phyloP scores from a whole-genome alignment of 2,113 vertebrate genomes.

The Actenoides hombroni region DNA sequence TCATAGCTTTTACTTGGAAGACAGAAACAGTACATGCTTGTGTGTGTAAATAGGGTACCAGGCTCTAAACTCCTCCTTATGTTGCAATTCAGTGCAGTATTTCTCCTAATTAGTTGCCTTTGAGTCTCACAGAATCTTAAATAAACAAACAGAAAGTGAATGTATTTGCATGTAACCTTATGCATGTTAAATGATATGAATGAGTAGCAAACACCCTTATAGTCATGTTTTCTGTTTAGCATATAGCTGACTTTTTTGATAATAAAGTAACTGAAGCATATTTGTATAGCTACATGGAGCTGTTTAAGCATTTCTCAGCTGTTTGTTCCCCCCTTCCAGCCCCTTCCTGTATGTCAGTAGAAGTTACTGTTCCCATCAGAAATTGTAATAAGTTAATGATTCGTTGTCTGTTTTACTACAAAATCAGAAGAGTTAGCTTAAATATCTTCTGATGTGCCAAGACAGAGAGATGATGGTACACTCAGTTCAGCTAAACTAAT shows the following conservation, averaged over 20 bases:
- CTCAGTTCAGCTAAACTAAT: background rate
- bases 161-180: background rate
- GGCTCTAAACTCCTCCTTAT: background rate
- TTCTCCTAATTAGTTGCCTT: conserved; percentile 44
- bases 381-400: background rate
- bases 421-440: background rate
- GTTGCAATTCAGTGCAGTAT: conserved; percentile 8
- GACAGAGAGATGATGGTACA: background rate
- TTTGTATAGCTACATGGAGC: background rate
- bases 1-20: background rate
- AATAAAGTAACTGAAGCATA: background rate
- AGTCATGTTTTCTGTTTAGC: background rate
- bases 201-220: background rate
- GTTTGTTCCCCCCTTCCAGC: background rate
- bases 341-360: background rate
- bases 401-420: background rate
- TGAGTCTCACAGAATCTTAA: conserved; percentile 24
- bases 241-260: background rate
- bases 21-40: background rate
- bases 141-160: conserved; percentile 29
- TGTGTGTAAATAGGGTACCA: background rate
- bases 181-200: background rate
- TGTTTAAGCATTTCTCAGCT: background rate
- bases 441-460: background rate
- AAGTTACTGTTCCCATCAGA: background rate